Conservation (phyloP, 1,140 invertebrate genomes). For the Nephila pilipes region DNA sequence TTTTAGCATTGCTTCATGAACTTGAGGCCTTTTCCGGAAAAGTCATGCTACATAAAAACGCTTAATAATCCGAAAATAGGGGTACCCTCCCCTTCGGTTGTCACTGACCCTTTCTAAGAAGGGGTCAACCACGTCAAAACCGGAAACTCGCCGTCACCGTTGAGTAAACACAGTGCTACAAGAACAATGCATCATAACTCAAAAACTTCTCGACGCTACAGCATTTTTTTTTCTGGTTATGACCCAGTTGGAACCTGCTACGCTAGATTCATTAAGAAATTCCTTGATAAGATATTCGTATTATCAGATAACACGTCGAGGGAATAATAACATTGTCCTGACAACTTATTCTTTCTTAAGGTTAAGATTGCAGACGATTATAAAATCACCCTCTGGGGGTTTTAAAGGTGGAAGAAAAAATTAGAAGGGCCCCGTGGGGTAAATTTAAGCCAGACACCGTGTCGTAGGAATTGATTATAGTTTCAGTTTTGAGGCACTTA, state of each 20-base stretch:
- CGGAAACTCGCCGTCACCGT: slow-evolving; percentile 59
- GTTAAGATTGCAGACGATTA: background rate
- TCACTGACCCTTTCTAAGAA: slow-evolving; percentile 18
- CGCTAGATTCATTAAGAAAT: slow-evolving; percentile 60
- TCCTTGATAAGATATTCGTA: slow-evolving; percentile 55
- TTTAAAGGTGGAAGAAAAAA: background rate
- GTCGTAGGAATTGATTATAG: slow-evolving; percentile 47
- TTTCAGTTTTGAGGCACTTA: slow-evolving; percentile 7
- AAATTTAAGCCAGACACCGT: background rate
- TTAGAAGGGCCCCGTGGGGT: background rate
- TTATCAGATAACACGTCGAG: slow-evolving; percentile 65
- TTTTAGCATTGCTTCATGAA: no score
- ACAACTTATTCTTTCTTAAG: slow-evolving; percentile 47
- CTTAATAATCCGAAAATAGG: background rate
- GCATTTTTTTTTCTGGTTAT: slow-evolving; percentile 3
- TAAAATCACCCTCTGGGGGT: background rate
- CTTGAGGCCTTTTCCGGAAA: no score
- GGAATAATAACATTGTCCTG: slow-evolving; percentile 67
- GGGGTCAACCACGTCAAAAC: slow-evolving; percentile 16
- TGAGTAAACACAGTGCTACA: slow-evolving; percentile 24
- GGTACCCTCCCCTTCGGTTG: background rate
- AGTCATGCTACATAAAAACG: background rate
- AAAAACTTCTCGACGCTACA: background rate
- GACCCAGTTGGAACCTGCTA: slow-evolving; percentile 57
- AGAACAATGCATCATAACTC: slow-evolving; percentile 69